Evolutionary conservation across 2,113 vertebrate species (phyloP), one percentile per base, ranked within the genome.

Genomic region (Entomyzon cyanotis): DNA sequence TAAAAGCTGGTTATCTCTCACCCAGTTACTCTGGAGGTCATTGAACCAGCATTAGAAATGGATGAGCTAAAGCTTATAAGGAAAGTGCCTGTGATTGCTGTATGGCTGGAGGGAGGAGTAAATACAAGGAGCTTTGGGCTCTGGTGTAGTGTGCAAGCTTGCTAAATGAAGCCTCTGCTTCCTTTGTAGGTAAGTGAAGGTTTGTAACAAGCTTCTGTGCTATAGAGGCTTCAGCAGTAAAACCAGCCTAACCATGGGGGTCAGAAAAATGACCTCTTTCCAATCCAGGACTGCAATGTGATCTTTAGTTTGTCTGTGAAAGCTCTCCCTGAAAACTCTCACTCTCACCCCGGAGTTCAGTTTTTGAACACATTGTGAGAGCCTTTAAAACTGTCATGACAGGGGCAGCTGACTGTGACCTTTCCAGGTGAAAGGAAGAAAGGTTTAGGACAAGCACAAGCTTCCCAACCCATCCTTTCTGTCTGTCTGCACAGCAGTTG

Each of bases 1-100:
- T 86, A 93, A 94, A 95, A 95, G 84, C 84, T 94, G 73, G 80
- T 90, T 94, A 81, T 94, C 84, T 92, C 76, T 94, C 80, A 68
- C n/a, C 17, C 31, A 30, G 58, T 81, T 94, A 56, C 58, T 77
- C 64, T 27, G 62, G 86, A 90, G 86, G 85, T 93, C 86, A 58
- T 39, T 71, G 83, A 95, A 91, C 69, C 41, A 56, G 77, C 69
- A 75, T 95, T 50, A 87, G 83, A 92, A 92, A 94, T 25, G 59
- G 82, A 87, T 89, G 65, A 93, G 73, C 64, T 87, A 56, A 92
- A 71, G 69, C 88, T 86, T 44, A 15, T 60, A 76, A 89, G 56
- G 31, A 63, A 92, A 94, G 41, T 53, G 49, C 47, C 68, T 77
- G 7, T 70, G 63, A 49, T 78, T 84, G 68, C 63, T 88, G 35